phyloP scores from a whole-genome alignment of 64 coral and sea anemone species.

The Montipora cactus region DNA sequence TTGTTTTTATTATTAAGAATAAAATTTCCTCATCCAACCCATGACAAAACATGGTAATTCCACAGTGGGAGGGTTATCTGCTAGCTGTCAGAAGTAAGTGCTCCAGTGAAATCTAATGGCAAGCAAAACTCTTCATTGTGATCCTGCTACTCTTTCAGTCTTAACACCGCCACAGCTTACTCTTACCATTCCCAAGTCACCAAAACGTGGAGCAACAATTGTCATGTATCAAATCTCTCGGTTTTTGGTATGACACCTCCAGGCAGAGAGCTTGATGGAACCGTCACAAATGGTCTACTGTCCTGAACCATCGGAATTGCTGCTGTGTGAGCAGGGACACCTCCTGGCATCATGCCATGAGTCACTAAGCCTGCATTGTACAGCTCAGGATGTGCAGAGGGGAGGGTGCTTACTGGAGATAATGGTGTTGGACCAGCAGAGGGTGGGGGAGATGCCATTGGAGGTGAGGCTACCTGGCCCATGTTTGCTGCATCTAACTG shows the following conservation, averaged over 20 bases:
- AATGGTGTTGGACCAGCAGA: constrained; percentile 40
- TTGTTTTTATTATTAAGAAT: background rate
- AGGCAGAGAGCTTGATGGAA: constrained; percentile 34
- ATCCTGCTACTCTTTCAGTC: no score
- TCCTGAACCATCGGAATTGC: constrained; percentile 38
- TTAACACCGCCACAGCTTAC: no score
- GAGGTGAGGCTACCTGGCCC: constrained; percentile 1
- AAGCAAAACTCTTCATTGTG: no score
- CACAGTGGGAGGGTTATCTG: background rate
- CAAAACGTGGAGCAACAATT: background rate
- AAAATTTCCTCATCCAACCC: background rate
- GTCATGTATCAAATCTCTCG: constrained; percentile 81
- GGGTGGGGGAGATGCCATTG: constrained; percentile 53
- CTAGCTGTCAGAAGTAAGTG: background rate
- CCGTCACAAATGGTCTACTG: constrained; percentile 38
- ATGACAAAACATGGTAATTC: background rate
- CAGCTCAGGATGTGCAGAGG: constrained; percentile 46
- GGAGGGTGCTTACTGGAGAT: constrained; percentile 63
- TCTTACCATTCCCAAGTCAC: background rate
- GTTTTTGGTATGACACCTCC: constrained; percentile 59
- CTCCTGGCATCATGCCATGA: background rate
- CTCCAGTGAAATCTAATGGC: background rate
- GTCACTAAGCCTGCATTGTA: constrained; percentile 22
- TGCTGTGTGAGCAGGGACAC: background rate
- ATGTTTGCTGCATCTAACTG: constrained; percentile 86